These are phyloP conservation scores for Pimephales promelas DNA, from an alignment of 2,113 vertebrate species.

Conservation along the genomic window DNA sequence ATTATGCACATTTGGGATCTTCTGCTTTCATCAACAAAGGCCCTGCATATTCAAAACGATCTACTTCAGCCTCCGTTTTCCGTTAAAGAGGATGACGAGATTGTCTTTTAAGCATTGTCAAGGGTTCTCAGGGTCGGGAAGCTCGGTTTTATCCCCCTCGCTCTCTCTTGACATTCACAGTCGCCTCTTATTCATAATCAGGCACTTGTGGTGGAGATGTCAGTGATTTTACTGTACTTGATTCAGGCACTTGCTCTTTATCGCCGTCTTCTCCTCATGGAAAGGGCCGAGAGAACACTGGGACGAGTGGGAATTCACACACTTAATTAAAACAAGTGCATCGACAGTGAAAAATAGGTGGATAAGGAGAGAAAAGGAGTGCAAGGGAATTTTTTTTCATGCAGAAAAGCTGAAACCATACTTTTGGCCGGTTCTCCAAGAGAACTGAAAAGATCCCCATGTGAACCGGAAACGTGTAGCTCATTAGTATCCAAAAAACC, in stretches of 20 bases:
- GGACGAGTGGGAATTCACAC: conserved; percentile 38
- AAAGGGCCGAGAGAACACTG: conserved; percentile 10
- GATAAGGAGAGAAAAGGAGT: not conserved
- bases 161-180: conserved; percentile 46
- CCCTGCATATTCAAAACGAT: conserved; percentile 53
- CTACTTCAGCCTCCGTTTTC: conserved; percentile 47
- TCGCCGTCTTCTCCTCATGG: not conserved
- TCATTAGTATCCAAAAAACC: conserved; percentile 68
- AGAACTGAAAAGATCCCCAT: conserved; percentile 61
- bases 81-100: conserved; percentile 47
- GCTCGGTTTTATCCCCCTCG: conserved; percentile 40
- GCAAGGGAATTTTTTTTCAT: not conserved
- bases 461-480: conserved; percentile 69
- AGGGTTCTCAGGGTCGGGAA: conserved; percentile 67
- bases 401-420: not conserved
- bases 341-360: conserved; percentile 31
- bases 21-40: conserved; percentile 44
- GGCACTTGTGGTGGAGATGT: conserved; percentile 43
- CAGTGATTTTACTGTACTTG: conserved; percentile 37
- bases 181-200: conserved; percentile 21
- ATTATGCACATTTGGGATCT: conserved; percentile 46
- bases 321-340: conserved; percentile 53
- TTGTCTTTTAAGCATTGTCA: conserved; percentile 53
- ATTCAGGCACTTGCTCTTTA: not conserved
- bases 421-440: conserved; percentile 61